Evolutionary conservation across 2,888 invertebrate genomes (phyloP).

Genomic region (Drosophila niveifrons): DNA sequence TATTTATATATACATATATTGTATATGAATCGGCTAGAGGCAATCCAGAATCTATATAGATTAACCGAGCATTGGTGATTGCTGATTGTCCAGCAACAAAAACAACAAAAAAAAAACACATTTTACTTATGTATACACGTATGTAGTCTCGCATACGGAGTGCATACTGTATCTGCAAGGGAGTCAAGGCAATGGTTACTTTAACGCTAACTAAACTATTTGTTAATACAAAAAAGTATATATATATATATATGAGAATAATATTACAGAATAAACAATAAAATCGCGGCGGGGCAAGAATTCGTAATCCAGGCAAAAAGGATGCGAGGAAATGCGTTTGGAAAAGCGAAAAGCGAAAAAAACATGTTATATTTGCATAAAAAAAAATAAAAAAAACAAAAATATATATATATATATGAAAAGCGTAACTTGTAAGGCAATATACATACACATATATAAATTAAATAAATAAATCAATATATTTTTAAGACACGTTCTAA

Average conservation of each 20-base stretch:
- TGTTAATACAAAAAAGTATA: slow-evolving; percentile 45
- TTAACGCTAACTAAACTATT: slow-evolving; percentile 65
- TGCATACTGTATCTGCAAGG: slow-evolving; percentile 46
- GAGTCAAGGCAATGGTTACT: slow-evolving; percentile 65
- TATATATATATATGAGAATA: slow-evolving; percentile 33
- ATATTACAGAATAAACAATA: slow-evolving; percentile 14
- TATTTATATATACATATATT: slow-evolving; percentile 34
- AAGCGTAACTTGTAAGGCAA: slow-evolving; percentile 54
- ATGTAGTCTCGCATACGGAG: slow-evolving; percentile 17
- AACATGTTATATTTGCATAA: slow-evolving; percentile 74
- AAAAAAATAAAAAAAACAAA: background rate
- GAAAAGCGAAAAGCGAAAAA: slow-evolving; percentile 18
- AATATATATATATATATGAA: slow-evolving; percentile 45
- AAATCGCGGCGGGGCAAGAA: slow-evolving; percentile 13
- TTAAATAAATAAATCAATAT: slow-evolving; percentile 62
- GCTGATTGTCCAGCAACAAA: slow-evolving; percentile 38
- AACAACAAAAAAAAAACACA: slow-evolving; percentile 14
- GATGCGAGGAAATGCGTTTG: slow-evolving; percentile 19
- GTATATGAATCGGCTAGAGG: slow-evolving; percentile 55
- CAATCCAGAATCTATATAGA: slow-evolving; percentile 49
- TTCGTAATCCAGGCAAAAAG: slow-evolving; percentile 38
- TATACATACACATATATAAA: slow-evolving; percentile 57
- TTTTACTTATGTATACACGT: slow-evolving; percentile 54
- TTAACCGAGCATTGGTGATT: slow-evolving; percentile 37
- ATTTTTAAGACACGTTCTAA: slow-evolving; percentile 85